phyloP scores from a whole-genome alignment of 2,888 invertebrate species.

The Tenthredo livida region DNA sequence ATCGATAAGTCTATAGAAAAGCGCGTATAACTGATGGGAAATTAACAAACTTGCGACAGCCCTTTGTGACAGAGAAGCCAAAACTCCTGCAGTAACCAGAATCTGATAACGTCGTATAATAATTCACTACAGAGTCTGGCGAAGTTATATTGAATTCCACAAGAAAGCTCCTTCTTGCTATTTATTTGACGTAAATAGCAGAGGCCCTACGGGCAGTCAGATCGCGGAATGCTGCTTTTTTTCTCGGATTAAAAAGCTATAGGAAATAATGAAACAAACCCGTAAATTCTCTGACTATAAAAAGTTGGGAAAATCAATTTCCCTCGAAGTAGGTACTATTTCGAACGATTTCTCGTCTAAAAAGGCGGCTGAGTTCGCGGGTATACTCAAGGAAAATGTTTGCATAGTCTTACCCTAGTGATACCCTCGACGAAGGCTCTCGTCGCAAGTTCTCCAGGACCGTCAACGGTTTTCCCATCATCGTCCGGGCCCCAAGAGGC shows the following conservation, averaged over 20 bases:
- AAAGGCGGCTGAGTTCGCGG: neutral
- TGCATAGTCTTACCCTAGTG: constrained; percentile 84
- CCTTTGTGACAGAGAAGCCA: constrained; percentile 38
- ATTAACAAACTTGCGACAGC: constrained; percentile 45
- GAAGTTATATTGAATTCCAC: constrained; percentile 37
- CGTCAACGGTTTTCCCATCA: constrained; percentile 98
- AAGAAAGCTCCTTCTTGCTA: constrained; percentile 8
- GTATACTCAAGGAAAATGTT: constrained; percentile 7
- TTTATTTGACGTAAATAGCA: constrained; percentile 28
- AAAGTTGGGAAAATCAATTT: neutral
- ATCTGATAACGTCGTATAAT: constrained; percentile 42
- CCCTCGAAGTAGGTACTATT: neutral
- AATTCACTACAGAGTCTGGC: constrained; percentile 37
- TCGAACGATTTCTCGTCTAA: constrained; percentile 4
- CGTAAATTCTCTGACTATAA: neutral
- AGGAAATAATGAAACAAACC: neutral
- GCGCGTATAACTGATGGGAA: constrained; percentile 45
- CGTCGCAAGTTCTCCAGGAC: constrained; percentile 96
- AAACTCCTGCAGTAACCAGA: constrained; percentile 21
- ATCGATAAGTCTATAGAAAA: constrained; percentile 30
- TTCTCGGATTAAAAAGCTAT: neutral
- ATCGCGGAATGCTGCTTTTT: neutral
- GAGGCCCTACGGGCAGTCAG: neutral
- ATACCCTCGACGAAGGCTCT: constrained; percentile 98
- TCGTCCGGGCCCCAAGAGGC: constrained; percentile 99